Evolutionary conservation across 2,888 invertebrate species (phyloP), one percentile per base, ranked within the genome.

Genomic region (Rhagonycha lutea): DNA sequence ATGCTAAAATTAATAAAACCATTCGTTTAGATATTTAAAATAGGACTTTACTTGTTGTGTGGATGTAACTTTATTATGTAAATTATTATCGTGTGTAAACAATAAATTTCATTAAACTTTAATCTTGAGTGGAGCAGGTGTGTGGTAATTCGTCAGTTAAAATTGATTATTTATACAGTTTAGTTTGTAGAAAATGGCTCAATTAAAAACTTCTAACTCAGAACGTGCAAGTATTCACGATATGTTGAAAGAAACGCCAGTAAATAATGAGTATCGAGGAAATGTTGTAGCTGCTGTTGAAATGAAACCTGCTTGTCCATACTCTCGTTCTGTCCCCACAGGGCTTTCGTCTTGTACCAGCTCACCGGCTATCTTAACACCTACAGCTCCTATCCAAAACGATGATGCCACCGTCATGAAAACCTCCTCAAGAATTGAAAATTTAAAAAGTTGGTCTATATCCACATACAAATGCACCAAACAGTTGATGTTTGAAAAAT

Each of bases 381-480:
- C 90, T 14, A 89, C 89, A 82, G 86, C 89, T 68, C 89, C 89
- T 60, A 88, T 88, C 68, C 88, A 88, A 75, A 88, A 86, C 79
- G 92, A 92, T 79, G 90, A 91, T 12, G 90, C 92, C 1, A 91
- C 93, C 0, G 87, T 93, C 75, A 87, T 93, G 73, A 92, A 93
- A 73, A 90, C 92, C 3, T 91, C 93, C 23, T 95, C 96, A 67
- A 95, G 97, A 87, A 94, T 99, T 85, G 98, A 98, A 87, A 93
- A 95, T 75, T 90, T 99, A 79, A 96, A 95, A 86, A 97, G 95
- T 86, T 99, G 99, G 99, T 96, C 98, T 79, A 96, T 99, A 85
- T 98, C 98, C 77, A 98, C 98, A 0, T 99, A 98, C 88, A 99
- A 98, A 88, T 99, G 98, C 87, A 99, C 99, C 7, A 95, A 96